Evolutionary conservation across 2,888 invertebrate species (phyloP).

Genomic region (Leptura quadrifasciata): DNA sequence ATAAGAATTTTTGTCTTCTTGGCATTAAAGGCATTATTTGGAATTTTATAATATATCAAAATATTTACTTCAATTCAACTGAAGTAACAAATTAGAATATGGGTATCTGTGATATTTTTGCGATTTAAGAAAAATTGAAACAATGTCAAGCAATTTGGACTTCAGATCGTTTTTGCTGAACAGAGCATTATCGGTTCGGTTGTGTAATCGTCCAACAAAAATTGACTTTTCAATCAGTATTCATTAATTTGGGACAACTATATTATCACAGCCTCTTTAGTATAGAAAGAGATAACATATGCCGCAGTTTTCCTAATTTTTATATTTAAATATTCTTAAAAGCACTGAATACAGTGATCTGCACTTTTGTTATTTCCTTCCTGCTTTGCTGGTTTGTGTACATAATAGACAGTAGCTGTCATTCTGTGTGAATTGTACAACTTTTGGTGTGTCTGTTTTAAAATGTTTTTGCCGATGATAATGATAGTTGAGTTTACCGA

Average conservation of each 20-base stretch:
- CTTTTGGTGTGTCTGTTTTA: conserved; percentile 4
- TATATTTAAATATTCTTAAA: background rate
- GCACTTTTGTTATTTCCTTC: background rate
- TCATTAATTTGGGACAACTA: background rate
- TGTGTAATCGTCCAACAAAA: background rate
- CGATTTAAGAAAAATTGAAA: too few species aligned
- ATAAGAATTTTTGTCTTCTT: too few species aligned
- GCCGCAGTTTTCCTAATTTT: background rate
- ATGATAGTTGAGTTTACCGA: background rate
- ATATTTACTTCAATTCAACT: too few species aligned
- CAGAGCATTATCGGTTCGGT: too few species aligned
- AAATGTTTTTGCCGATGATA: conserved; percentile 23
- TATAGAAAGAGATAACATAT: background rate
- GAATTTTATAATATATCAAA: too few species aligned
- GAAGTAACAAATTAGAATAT: too few species aligned
- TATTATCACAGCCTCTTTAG: background rate
- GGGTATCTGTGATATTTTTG: too few species aligned
- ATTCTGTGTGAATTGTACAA: background rate
- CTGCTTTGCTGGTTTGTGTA: conserved; percentile 22
- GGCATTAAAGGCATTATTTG: too few species aligned
- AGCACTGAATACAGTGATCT: background rate
- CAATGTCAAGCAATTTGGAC: too few species aligned
- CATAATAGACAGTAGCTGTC: conserved; percentile 24
- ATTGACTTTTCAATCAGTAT: background rate
- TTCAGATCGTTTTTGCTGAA: too few species aligned